These are phyloP conservation scores for Pristionchus arcanus DNA, from an alignment of 2,888 invertebrate genomes.

Conservation along the genomic window DNA sequence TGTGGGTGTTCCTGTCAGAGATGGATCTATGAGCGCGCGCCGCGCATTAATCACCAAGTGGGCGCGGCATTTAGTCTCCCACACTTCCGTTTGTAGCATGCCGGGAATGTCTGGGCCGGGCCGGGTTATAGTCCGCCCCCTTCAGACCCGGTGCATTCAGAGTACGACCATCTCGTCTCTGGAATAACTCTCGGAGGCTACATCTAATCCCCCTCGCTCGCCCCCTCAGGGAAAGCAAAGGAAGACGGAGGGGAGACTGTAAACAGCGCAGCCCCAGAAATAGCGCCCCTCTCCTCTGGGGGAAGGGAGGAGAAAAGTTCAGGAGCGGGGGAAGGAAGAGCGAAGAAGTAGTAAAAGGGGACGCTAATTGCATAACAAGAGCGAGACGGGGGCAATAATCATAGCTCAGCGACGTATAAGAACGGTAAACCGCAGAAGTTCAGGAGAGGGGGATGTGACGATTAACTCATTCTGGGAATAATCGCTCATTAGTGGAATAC, in stretches of 20 bases:
- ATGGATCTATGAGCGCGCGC: neutral
- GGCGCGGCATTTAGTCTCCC: neutral
- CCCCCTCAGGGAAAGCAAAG: slow-evolving; percentile 34
- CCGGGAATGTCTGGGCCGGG: no score
- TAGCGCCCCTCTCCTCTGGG: slow-evolving; percentile 20
- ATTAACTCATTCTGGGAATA: no score
- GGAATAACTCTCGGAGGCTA: neutral
- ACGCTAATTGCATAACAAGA: neutral
- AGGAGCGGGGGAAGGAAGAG: neutral
- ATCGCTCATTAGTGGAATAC: no score
- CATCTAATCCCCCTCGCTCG: slow-evolving; percentile 36
- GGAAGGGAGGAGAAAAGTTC: neutral
- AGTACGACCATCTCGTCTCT: neutral
- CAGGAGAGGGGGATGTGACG: no score
- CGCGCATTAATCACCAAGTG: neutral
- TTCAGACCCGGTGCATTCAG: neutral
- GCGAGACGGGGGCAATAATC: neutral
- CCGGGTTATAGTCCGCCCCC: neutral
- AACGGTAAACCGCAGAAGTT: no score
- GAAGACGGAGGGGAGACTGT: slow-evolving; percentile 3
- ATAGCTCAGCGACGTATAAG: no score
- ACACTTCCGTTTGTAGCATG: neutral
- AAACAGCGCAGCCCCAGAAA: slow-evolving; percentile 34
- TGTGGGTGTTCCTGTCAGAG: neutral
- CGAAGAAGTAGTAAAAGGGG: neutral